Evolutionary conservation across 2,888 invertebrate species (phyloP), one percentile per base, ranked within the genome.

Genomic region (Aricia artaxerxes): DNA sequence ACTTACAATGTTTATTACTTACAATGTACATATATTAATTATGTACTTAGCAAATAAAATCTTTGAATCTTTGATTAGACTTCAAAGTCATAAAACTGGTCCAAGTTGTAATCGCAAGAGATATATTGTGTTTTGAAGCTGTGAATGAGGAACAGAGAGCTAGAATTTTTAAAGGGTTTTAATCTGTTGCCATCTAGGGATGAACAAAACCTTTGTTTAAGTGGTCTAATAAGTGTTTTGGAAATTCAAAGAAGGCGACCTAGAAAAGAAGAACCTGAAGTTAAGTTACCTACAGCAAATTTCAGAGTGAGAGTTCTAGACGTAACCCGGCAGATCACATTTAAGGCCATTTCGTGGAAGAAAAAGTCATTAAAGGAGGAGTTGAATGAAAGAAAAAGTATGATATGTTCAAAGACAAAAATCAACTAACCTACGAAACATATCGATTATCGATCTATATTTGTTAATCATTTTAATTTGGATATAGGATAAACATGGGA

Each of bases 311-410:
- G 79, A 79, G 44, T 77, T 73, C 9, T 57, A 44, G 81, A 79
- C 78, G 78, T 79, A 77, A 79, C 44, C 77, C 78, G 44, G 35
- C 11, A 35, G 24, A 82, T 40, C 83, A 84, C 77, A 83, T 84
- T 24, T 24, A 69, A 82, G 80, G 77, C 82, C 83, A 78, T 84
- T 84, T 81, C 83, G 82, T 80, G 82, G 83, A 79, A 80, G 83
- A 81, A 81, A 81, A 80, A 83, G 83, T 80, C 84, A 78, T 78
- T 78, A 78, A 44, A 78, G 78, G 57, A 57, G 16, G 57, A 57
- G 16, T 57, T 57, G 53, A 80, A 57, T 57, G 53, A 13, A 57
- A 57, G 16, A 57, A 57, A 16, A 57, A 13, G 53, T 57, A 57
- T 57, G 2, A 35, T 35, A 57, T 57, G 53, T 57, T 57, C 53